phyloP scores from a whole-genome alignment of 2,888 invertebrate genomes.

The Matsumyia berberina region DNA sequence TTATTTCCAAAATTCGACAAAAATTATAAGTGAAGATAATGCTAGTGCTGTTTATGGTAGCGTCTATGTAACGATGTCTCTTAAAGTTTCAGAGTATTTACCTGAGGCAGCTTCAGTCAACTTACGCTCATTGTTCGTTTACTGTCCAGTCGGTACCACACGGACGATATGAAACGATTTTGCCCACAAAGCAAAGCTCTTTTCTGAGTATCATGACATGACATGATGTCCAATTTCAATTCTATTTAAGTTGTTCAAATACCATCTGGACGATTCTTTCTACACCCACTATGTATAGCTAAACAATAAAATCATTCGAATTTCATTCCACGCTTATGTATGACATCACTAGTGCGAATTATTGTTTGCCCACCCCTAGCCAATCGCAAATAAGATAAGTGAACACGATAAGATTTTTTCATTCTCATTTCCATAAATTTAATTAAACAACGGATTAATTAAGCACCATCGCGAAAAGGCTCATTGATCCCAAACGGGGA shows the following conservation, averaged over 20 bases:
- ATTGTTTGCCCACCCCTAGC: neutral
- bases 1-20: too few relatives aligned
- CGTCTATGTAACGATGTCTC: too few relatives aligned
- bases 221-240: neutral
- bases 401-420: slow-evolving; percentile 25
- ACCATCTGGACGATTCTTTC: neutral
- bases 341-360: neutral
- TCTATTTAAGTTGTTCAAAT: neutral
- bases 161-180: too few relatives aligned
- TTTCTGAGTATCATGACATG: too few relatives aligned
- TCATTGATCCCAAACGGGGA: slow-evolving; percentile 39
- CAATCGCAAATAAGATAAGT: slow-evolving; percentile 7
- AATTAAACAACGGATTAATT: slow-evolving; percentile 37
- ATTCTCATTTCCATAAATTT: slow-evolving; percentile 28
- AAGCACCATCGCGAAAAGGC: slow-evolving; percentile 24
- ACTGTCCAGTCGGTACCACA: too few relatives aligned
- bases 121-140: too few relatives aligned
- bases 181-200: too few relatives aligned
- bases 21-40: too few relatives aligned
- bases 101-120: too few relatives aligned
- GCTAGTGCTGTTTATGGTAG: too few relatives aligned
- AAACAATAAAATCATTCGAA: neutral
- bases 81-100: too few relatives aligned
- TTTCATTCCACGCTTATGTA: neutral
- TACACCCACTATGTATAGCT: neutral